Base-by-base conservation (phyloP, 2,888 invertebrate species). In the Scelioninae gen. 1 region DNA sequence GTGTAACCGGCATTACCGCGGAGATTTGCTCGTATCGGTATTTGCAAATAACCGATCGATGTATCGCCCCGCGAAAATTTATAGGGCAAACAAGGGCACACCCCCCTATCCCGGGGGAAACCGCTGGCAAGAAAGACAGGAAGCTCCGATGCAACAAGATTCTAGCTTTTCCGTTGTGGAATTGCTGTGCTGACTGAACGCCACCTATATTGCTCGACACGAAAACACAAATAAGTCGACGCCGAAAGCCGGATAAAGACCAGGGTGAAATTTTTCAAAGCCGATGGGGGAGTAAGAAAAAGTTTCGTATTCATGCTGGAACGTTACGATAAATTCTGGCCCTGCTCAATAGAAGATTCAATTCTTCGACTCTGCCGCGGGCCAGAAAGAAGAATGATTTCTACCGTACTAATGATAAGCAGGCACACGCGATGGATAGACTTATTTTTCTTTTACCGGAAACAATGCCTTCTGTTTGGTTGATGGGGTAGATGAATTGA, bases 271-370 rank as follows among this genome's bases (percentile, higher is more conserved):
- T 82, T 80, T 82, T 81, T 78, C 82, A 32, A 60, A 55, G 62
- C 53, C 23, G 75, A 71, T 58, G 29, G 69, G 68, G 63, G 53
- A 69, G 63, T 55, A 23, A 23, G 23, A 32, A 65, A 74, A 79
- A 87, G 85, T 88, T 87, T 88, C 79, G 87, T 87, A 89, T 89
- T 88, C 88, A 87, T 85, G 83, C 86, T 68, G 63, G 82, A 58
- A 23, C 71, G 63, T 84, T 79, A 85, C 88, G 87, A 91, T 90
- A 90, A 91, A 91, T 91, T 90, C 88, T 87, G 85, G 84, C 38
- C 83, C 86, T 86, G 89, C 87, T 89, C 88, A 89, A 88, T 87
- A 84, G 89, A 85, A 89, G 90, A 91, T 90, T 90, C 89, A 91
- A 91, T 90, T 43, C 90, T 87, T 9, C 81, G 82, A 85, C 72